Conservation (phyloP, 1,140 invertebrate species). For the Neodiprion fabricii region DNA sequence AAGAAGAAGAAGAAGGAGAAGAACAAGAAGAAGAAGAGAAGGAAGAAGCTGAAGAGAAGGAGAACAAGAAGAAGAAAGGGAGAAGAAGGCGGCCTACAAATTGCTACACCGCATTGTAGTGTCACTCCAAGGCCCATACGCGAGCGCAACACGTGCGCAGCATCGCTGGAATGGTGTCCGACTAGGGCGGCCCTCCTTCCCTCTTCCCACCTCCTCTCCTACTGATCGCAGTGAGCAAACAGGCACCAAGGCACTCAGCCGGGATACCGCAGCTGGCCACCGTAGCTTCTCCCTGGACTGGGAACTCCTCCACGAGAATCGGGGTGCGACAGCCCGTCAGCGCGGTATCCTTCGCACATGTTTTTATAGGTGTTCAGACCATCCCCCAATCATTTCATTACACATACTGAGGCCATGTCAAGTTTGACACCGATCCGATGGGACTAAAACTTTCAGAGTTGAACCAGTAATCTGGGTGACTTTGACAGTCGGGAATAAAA, state of each 20-base stretch:
- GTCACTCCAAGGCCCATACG: slow-evolving; percentile 61
- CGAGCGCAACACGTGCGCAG: slow-evolving; percentile 57
- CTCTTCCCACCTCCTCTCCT: too few relatives aligned
- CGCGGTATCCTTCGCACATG: too few relatives aligned
- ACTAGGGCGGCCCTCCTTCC: neutral
- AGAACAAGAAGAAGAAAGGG: slow-evolving; percentile 18
- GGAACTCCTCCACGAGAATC: neutral
- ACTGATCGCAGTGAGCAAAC: too few relatives aligned
- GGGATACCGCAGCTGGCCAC: neutral
- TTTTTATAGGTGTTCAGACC: too few relatives aligned
- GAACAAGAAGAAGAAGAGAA: slow-evolving; percentile 21
- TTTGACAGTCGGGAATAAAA: too few relatives aligned
- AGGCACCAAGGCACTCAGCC: too few relatives aligned
- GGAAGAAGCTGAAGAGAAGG: slow-evolving; percentile 29
- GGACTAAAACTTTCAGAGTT: too few relatives aligned
- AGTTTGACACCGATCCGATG: too few relatives aligned
- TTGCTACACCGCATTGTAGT: slow-evolving; percentile 64
- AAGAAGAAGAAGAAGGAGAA: slow-evolving; percentile 18
- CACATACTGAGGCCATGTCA: too few relatives aligned
- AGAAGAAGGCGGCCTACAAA: slow-evolving; percentile 56
- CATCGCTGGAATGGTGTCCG: slow-evolving; percentile 62
- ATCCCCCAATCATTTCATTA: too few relatives aligned
- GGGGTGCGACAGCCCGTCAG: too few relatives aligned
- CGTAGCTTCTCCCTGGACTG: neutral
- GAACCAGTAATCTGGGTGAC: too few relatives aligned